Evolutionary conservation across 2,113 vertebrate species (phyloP).

Genomic region (Campylorhamphus procurvoides): DNA sequence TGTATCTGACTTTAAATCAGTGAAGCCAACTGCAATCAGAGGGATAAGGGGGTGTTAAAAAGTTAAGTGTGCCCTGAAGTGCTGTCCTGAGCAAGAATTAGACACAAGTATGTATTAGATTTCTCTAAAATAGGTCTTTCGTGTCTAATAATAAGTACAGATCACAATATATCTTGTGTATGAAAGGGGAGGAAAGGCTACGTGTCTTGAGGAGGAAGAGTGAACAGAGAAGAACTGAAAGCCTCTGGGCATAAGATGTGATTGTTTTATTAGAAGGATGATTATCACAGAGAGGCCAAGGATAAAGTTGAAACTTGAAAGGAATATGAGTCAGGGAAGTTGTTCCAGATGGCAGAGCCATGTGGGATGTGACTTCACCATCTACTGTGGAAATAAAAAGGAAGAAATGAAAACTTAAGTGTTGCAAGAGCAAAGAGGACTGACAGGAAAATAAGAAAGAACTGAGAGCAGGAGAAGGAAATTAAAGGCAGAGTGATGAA

Average conservation of each 20-base stretch:
- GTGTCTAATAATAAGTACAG: neutral
- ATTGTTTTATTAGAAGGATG: constrained; percentile 29
- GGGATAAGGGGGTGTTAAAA: neutral
- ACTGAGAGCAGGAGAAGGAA: neutral
- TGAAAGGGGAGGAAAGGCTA: neutral
- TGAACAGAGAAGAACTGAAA: neutral
- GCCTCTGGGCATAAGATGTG: constrained; percentile 12
- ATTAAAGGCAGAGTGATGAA: constrained; percentile 1
- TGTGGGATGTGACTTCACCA: constrained; percentile 30
- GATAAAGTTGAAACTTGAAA: constrained; percentile 49
- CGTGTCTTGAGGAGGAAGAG: neutral
- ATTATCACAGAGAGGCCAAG: constrained; percentile 31
- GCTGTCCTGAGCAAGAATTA: neutral
- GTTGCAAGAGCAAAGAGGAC: neutral
- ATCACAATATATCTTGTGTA: neutral
- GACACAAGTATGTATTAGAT: neutral
- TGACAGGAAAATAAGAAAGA: constrained; percentile 19
- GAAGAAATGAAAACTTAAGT: constrained; percentile 26
- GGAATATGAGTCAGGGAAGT: constrained; percentile 35
- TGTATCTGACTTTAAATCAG: neutral
- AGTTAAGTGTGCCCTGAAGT: neutral
- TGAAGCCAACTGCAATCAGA: neutral
- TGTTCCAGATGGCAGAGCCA: constrained; percentile 48
- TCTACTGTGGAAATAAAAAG: constrained; percentile 27
- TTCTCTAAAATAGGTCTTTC: constrained; percentile 1